A percentile compares a stretch with the other conserved stretches of the same genome.
These are phyloP conservation scores for Dicentrarchus labrax DNA, from an alignment of 2,113 vertebrate species.

Conservation along the genomic window DNA sequence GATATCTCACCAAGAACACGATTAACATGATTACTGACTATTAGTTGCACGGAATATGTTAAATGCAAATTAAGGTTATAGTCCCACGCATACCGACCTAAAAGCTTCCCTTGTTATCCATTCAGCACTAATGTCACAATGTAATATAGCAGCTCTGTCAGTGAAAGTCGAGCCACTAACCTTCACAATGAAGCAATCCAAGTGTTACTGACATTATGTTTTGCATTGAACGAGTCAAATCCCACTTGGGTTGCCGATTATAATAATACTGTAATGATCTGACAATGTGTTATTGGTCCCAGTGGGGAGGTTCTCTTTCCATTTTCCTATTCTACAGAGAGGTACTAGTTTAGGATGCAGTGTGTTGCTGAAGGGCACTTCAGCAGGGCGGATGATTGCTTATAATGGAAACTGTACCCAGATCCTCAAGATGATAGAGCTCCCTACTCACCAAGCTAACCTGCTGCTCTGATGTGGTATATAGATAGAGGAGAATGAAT, in stretches of 20 bases:
- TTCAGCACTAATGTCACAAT: background rate
- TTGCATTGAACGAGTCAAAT: background rate
- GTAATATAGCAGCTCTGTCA: background rate
- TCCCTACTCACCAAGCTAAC: background rate
- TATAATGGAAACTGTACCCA: slow-evolving; percentile 1
- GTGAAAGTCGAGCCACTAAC: background rate
- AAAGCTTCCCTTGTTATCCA: background rate
- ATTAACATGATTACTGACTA: background rate
- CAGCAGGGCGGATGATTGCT: slow-evolving; percentile 1
- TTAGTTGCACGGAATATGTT: background rate
- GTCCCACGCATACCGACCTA: background rate
- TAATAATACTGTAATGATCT: slow-evolving; percentile 30
- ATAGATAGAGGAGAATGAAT: background rate
- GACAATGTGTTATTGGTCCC: background rate
- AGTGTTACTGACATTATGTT: slow-evolving; percentile 12
- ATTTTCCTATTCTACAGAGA: background rate
- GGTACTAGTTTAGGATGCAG: slow-evolving; percentile 8
- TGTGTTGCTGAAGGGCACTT: slow-evolving; percentile 26
- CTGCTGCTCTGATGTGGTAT: background rate
- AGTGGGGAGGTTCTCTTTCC: background rate
- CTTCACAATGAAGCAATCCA: slow-evolving; percentile 1
- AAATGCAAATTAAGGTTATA: background rate
- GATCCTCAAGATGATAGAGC: background rate
- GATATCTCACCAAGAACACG: background rate
- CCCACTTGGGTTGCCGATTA: background rate